A percentile compares a stretch with the other conserved stretches of the same genome.
phyloP scores from a whole-genome alignment of 2,888 invertebrate genomes.

The Torymus aiolomorphi region DNA sequence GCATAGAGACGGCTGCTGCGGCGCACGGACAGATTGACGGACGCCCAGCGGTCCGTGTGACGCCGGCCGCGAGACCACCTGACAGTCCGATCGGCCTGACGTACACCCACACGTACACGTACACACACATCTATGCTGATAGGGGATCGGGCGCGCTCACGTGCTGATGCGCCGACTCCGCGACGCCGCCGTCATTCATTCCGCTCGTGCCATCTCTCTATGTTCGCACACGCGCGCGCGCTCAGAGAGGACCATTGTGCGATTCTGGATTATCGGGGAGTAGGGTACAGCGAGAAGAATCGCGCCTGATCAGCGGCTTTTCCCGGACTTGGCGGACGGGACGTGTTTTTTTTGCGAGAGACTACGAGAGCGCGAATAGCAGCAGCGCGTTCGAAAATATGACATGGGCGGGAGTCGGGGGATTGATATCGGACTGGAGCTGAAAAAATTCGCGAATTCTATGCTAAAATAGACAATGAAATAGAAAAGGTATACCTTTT shows the following conservation, averaged over 20 bases:
- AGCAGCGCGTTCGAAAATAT: too few relatives aligned
- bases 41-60: constrained; percentile 71
- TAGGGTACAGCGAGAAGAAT: background rate
- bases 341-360: background rate
- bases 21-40: constrained; percentile 67
- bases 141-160: too few relatives aligned
- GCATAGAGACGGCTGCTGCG: constrained; percentile 50
- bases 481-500: too few relatives aligned
- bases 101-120: background rate
- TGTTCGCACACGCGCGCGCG: too few relatives aligned
- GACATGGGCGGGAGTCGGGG: too few relatives aligned
- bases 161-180: too few relatives aligned
- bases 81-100: constrained; percentile 70
- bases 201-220: too few relatives aligned
- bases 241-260: background rate
- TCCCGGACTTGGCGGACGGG: background rate
- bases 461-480: too few relatives aligned
- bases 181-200: background rate
- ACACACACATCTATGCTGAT: too few relatives aligned
- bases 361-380: too few relatives aligned
- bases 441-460: too few relatives aligned
- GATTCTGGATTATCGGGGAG: constrained; percentile 8
- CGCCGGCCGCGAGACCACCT: constrained; percentile 60
- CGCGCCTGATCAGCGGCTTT: background rate
- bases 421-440: too few relatives aligned